Percentiles rank a stretch among this genome's conserved stretches.
Evolutionary conservation across 2,888 invertebrate genomes (phyloP).

Genomic region (Cancer borealis): DNA sequence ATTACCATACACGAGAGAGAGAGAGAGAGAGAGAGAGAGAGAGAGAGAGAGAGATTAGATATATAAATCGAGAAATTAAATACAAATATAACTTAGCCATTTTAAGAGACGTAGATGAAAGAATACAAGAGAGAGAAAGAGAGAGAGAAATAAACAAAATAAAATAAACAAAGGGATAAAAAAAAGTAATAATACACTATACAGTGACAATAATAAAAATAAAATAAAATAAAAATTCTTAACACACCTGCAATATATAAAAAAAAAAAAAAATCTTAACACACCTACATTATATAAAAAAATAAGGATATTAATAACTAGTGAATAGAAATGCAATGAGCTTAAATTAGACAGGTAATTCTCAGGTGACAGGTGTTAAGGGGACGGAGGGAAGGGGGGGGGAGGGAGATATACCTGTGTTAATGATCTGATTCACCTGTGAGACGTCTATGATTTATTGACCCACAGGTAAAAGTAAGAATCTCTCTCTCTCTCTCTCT

Average conservation of each 20-base stretch:
- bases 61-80: not conserved
- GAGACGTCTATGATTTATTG: conserved; percentile 26
- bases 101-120: not conserved
- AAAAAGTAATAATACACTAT: too few species aligned
- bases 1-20: not conserved
- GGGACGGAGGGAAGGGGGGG: not conserved
- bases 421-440: conserved; percentile 28
- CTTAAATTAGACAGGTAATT: not conserved
- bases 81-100: too few species aligned
- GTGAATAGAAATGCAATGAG: too few species aligned
- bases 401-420: not conserved
- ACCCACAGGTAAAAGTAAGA: not conserved
- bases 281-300: too few species aligned
- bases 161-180: not conserved
- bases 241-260: too few species aligned
- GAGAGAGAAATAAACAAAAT: not conserved
- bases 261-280: too few species aligned
- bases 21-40: not conserved
- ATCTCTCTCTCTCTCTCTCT: conserved; percentile 28
- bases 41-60: not conserved
- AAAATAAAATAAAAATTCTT: too few species aligned
- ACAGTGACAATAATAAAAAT: too few species aligned
- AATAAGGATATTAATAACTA: too few species aligned
- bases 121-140: not conserved
- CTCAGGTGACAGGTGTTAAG: not conserved